Percentiles rank a stretch among this genome's conserved stretches.
These are phyloP conservation scores for Heliopora coerulea DNA, from an alignment of 92 coral and sea anemone species.

Conservation along the genomic window DNA sequence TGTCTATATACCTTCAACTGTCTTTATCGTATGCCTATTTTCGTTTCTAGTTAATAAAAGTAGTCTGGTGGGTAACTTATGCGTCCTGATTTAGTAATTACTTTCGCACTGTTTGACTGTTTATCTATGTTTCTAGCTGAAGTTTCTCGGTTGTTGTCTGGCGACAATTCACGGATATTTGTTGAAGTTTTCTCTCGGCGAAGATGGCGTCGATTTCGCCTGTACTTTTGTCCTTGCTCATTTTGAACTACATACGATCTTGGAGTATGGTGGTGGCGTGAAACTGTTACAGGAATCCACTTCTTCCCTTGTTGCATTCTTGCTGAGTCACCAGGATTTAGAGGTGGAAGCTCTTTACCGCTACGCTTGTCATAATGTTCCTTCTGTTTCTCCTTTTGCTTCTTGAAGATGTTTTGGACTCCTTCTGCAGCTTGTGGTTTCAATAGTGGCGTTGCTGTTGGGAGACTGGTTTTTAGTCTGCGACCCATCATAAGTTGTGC, in stretches of 20 bases:
- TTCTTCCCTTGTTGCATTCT: slow-evolving; percentile 51
- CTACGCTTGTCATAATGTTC: slow-evolving; percentile 47
- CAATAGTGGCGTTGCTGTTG: slow-evolving; percentile 43
- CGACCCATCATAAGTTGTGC: slow-evolving; percentile 53
- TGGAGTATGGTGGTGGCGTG: slow-evolving; percentile 39
- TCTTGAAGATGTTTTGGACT: slow-evolving; percentile 42
- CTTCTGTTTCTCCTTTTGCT: slow-evolving; percentile 38
- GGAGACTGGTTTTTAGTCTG: slow-evolving; percentile 46
- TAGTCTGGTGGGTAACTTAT: too few relatives aligned
- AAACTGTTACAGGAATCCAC: slow-evolving; percentile 61
- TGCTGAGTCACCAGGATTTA: slow-evolving; percentile 42
- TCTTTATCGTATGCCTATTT: too few relatives aligned
- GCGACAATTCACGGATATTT: too few relatives aligned
- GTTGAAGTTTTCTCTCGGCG: too few relatives aligned
- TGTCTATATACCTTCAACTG: too few relatives aligned
- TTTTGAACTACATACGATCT: slow-evolving; percentile 59
- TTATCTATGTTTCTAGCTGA: too few relatives aligned
- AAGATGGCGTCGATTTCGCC: slow-evolving; percentile 58
- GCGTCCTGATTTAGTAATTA: too few relatives aligned
- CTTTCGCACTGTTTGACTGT: too few relatives aligned
- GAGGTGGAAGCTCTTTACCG: slow-evolving; percentile 45
- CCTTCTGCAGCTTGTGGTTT: slow-evolving; percentile 46
- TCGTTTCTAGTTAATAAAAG: too few relatives aligned
- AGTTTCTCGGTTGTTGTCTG: too few relatives aligned
- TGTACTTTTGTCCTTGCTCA: slow-evolving; percentile 59